Evolutionary conservation across 2,113 vertebrate genomes (phyloP).

Genomic region (Sander vitreus): DNA sequence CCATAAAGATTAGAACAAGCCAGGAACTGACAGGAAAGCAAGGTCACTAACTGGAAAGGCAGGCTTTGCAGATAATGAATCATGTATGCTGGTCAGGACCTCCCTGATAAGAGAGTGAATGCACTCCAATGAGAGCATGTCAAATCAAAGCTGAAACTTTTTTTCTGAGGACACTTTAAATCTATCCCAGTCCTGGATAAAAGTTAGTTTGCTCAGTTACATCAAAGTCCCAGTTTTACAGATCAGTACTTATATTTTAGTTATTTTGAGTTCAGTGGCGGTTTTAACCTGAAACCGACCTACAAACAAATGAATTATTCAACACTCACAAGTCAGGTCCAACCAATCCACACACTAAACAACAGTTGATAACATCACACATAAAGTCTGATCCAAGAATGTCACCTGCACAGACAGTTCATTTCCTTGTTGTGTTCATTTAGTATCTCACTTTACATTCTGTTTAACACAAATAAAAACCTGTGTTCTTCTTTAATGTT

Average conservation of each 20-base stretch:
- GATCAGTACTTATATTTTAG: background rate
- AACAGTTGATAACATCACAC: too few relatives aligned
- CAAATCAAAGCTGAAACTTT: background rate
- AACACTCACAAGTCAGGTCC: too few relatives aligned
- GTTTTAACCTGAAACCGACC: background rate
- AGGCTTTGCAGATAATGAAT: slow-evolving; percentile 23
- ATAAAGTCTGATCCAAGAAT: background rate
- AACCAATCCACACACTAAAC: background rate
- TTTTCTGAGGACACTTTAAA: background rate
- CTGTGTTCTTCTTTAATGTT: background rate
- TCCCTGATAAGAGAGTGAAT: slow-evolving; percentile 25
- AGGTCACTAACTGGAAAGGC: background rate
- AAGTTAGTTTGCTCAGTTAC: background rate
- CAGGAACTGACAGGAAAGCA: background rate
- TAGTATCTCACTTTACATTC: background rate
- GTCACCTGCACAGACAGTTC: background rate
- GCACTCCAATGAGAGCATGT: background rate
- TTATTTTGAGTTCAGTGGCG: background rate
- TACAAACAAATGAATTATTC: background rate
- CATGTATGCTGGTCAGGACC: background rate
- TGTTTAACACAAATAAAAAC: background rate
- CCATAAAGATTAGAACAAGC: slow-evolving; percentile 5
- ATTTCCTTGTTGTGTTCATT: slow-evolving; percentile 1
- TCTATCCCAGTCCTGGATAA: background rate
- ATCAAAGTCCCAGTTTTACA: background rate